Conservation (phyloP, 2,113 vertebrate genomes). For the Rhabdornis inornatus region DNA sequence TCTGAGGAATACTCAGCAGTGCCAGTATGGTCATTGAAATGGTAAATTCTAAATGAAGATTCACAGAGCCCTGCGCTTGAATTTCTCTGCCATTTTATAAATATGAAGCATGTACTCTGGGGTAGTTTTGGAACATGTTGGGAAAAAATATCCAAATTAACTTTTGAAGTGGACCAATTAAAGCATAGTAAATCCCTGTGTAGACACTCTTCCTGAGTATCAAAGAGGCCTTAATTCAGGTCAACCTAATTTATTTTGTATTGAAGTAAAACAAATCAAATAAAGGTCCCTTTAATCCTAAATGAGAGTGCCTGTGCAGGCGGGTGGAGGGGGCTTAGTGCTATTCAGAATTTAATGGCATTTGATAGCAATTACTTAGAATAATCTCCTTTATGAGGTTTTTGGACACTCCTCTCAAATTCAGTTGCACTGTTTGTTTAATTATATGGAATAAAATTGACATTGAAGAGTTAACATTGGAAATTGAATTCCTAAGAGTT, state of each 20-base stretch:
- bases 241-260: constrained; percentile 51
- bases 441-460: not conserved
- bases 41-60: not conserved
- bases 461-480: not conserved
- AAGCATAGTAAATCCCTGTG: constrained; percentile 20
- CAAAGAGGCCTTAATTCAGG: constrained; percentile 43
- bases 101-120: not conserved
- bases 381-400: constrained; percentile 58
- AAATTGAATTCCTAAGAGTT: not conserved
- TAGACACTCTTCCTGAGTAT: constrained; percentile 9
- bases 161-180: constrained; percentile 39
- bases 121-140: not conserved
- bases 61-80: not conserved
- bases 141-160: constrained; percentile 26
- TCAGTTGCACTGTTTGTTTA: not conserved
- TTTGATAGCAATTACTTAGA: constrained; percentile 61
- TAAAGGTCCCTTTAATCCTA: constrained; percentile 57
- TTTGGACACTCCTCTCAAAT: constrained; percentile 28
- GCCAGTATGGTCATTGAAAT: not conserved
- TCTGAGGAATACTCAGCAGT: not conserved
- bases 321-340: constrained; percentile 21
- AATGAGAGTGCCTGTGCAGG: constrained; percentile 51
- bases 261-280: constrained; percentile 60
- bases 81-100: not conserved
- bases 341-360: constrained; percentile 53